Evolutionary conservation across 2,888 invertebrate species (phyloP).

Genomic region (Julus scandinavius): DNA sequence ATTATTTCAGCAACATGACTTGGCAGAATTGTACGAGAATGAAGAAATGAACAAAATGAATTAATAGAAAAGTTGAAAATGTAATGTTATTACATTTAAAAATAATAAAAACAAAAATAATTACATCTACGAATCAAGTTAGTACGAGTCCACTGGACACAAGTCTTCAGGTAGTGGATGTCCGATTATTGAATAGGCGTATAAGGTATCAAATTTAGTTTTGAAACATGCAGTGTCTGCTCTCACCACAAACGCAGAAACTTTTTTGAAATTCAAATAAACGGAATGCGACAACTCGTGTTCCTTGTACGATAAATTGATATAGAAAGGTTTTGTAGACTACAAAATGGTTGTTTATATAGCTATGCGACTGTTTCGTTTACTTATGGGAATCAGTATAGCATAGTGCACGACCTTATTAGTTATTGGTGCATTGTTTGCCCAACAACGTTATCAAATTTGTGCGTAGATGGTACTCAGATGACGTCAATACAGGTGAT

Average conservation of each 20-base stretch:
- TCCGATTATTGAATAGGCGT: background rate
- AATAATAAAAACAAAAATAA: background rate
- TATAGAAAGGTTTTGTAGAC: background rate
- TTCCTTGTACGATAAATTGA: background rate
- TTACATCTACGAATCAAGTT: background rate
- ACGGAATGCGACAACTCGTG: background rate
- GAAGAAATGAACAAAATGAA: too few species aligned
- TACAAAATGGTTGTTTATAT: conserved; percentile 9
- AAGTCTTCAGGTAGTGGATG: background rate
- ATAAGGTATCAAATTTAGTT: background rate
- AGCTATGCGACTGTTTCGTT: background rate
- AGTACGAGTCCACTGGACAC: background rate
- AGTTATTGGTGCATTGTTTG: conserved; percentile 18
- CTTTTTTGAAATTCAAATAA: background rate
- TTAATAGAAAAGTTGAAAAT: too few species aligned
- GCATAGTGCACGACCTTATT: background rate
- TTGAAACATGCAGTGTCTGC: background rate
- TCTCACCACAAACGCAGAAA: background rate
- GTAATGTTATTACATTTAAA: background rate
- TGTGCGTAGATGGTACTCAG: background rate
- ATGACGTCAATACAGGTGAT: conserved; percentile 38
- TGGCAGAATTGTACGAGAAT: background rate
- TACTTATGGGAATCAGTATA: background rate
- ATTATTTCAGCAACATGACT: background rate
- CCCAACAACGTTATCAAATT: background rate